Conservation (phyloP, 1,140 invertebrate genomes). For the Drosophila novamexicana region DNA sequence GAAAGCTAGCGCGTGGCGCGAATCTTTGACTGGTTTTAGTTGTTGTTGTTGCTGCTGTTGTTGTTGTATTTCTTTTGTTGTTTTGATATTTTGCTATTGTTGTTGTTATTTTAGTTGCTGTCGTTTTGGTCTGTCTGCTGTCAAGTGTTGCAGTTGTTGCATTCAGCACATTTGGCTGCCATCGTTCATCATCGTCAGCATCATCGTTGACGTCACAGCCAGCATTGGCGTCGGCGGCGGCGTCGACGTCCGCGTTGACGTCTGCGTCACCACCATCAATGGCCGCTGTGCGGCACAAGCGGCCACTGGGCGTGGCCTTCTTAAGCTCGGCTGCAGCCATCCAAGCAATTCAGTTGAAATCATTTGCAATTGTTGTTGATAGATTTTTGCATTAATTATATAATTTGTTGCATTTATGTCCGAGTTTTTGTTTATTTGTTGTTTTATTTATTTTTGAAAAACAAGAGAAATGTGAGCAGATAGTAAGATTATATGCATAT, state of each 20-base stretch:
- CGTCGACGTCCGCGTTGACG: slow-evolving; percentile 37
- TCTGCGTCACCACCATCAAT: slow-evolving; percentile 57
- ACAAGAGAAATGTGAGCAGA: slow-evolving; percentile 56
- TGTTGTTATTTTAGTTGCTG: slow-evolving; percentile 31
- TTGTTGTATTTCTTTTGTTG: slow-evolving; percentile 29
- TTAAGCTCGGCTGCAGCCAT: slow-evolving; percentile 34
- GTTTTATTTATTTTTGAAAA: slow-evolving; percentile 42
- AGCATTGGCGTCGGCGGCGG: slow-evolving; percentile 30
- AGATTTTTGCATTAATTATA: slow-evolving; percentile 22
- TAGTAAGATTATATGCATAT: slow-evolving; percentile 66
- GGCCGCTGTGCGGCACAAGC: slow-evolving; percentile 47
- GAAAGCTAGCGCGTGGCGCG: slow-evolving; percentile 68
- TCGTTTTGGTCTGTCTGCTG: slow-evolving; percentile 47
- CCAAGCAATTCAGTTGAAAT: slow-evolving; percentile 17
- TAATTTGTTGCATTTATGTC: slow-evolving; percentile 16
- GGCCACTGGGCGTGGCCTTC: slow-evolving; percentile 46
- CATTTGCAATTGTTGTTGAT: slow-evolving; percentile 20
- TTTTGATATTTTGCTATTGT: slow-evolving; percentile 31
- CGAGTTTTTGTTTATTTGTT: slow-evolving; percentile 18
- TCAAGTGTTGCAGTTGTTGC: slow-evolving; percentile 47
- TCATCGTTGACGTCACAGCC: slow-evolving; percentile 38
- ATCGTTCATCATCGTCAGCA: slow-evolving; percentile 62
- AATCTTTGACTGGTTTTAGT: slow-evolving; percentile 43
- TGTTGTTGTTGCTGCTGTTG: slow-evolving; percentile 28
- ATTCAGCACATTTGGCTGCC: slow-evolving; percentile 40